These are phyloP conservation scores for Cyphomyrmex costatus DNA, from an alignment of 1,140 invertebrate species.

Conservation along the genomic window DNA sequence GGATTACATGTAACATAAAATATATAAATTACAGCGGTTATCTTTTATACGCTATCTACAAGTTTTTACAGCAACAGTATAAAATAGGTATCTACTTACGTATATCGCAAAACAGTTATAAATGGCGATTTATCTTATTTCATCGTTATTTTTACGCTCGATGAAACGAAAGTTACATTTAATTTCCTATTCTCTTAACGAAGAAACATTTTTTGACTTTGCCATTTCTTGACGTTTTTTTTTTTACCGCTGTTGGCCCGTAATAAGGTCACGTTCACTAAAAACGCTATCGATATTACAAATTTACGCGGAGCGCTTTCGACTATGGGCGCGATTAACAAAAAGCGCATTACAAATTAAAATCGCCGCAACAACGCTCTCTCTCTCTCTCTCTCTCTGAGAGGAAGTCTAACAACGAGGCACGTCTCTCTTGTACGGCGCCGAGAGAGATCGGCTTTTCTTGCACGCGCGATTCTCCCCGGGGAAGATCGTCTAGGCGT, in stretches of 20 bases:
- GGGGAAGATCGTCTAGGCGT: conserved; percentile 38
- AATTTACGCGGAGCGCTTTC: conserved; percentile 15
- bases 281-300: conserved; percentile 14
- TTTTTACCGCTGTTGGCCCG: not conserved
- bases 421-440: conserved; percentile 14
- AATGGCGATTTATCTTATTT: not conserved
- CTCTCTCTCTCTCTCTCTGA: not conserved
- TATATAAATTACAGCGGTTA: conserved; percentile 10
- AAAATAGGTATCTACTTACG: not conserved
- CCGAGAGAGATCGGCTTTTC: conserved; percentile 35
- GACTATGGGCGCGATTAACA: conserved; percentile 16
- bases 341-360: conserved; percentile 62
- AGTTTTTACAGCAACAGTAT: not conserved
- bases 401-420: conserved; percentile 30
- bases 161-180: conserved; percentile 1
- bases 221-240: not conserved
- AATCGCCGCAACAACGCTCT: conserved; percentile 2
- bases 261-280: not conserved
- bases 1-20: not conserved
- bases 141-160: not conserved
- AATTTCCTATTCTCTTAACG: not conserved
- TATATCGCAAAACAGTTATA: not conserved
- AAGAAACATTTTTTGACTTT: not conserved
- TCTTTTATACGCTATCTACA: not conserved
- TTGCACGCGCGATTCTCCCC: conserved; percentile 40